Percentiles rank a stretch among this genome's conserved stretches.
Conservation (phyloP, 2,888 invertebrate genomes). For the Anticlea derivata region DNA sequence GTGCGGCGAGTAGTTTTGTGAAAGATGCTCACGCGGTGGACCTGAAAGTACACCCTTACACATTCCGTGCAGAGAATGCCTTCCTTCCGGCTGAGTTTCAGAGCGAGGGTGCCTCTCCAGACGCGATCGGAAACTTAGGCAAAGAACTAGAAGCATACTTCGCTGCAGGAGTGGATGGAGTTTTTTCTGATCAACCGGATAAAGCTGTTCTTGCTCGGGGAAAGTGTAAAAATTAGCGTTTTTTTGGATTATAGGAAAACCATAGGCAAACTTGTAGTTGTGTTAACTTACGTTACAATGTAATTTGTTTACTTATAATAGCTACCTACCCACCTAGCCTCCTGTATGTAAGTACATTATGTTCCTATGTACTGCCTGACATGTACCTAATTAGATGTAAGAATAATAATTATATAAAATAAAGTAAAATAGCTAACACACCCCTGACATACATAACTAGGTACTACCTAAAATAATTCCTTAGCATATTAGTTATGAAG, state of each 20-base stretch:
- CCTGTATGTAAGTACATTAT: too few species aligned
- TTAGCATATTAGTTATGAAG: too few species aligned
- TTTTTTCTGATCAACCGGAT: constrained; percentile 75
- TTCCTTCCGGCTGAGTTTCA: constrained; percentile 66
- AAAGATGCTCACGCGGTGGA: constrained; percentile 63
- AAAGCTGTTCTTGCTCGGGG: constrained; percentile 50
- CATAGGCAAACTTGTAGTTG: too few species aligned
- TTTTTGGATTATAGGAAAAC: too few species aligned
- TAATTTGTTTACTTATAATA: too few species aligned
- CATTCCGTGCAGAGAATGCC: constrained; percentile 70
- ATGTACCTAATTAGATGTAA: too few species aligned
- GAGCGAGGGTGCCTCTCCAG: constrained; percentile 42
- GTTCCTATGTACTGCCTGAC: too few species aligned
- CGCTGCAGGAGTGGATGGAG: constrained; percentile 68
- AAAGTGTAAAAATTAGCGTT: constrained; percentile 7
- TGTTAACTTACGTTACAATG: too few species aligned
- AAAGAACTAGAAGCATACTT: constrained; percentile 65
- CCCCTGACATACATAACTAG: too few species aligned
- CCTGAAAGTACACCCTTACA: constrained; percentile 71
- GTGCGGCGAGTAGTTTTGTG: constrained; percentile 61
- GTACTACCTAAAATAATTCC: too few species aligned
- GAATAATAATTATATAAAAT: too few species aligned
- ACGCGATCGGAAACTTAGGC: constrained; percentile 55
- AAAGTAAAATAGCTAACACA: too few species aligned
- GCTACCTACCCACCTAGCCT: constrained; percentile 1